A percentile compares a stretch with the other conserved stretches of the same genome.
Conservation (phyloP, 2,888 invertebrate genomes). For the Dolichopus griseipennis region DNA sequence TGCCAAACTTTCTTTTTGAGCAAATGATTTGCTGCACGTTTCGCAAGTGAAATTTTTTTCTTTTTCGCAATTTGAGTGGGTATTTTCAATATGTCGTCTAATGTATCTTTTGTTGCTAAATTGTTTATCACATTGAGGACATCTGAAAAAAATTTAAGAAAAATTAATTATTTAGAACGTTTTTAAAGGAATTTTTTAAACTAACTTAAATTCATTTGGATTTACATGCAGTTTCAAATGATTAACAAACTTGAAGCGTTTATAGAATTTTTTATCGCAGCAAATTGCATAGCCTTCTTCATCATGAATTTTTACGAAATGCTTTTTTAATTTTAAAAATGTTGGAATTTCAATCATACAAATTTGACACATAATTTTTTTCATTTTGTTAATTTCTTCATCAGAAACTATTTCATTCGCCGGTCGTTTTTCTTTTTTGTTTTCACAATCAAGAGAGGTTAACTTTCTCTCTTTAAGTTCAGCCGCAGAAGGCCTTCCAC, state of each 20-base stretch:
- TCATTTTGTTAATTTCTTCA: conserved; percentile 21
- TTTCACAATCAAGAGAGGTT: background rate
- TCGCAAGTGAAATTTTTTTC: background rate
- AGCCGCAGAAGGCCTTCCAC: no score
- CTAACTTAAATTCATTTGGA: conserved; percentile 30
- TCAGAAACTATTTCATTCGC: background rate
- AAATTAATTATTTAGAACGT: background rate
- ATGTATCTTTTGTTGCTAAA: background rate
- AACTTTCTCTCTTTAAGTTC: no score
- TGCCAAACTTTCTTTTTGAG: background rate
- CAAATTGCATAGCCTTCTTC: conserved; percentile 36
- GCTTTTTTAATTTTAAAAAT: conserved; percentile 34
- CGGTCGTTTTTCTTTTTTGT: background rate
- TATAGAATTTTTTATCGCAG: conserved; percentile 39
- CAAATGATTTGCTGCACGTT: background rate
- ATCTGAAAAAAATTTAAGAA: no score
- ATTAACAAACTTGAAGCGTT: conserved; percentile 36
- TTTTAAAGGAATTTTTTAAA: conserved; percentile 30
- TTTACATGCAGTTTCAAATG: conserved; percentile 39
- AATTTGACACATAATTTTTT: conserved; percentile 34
- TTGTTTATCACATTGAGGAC: no score
- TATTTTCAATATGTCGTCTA: background rate
- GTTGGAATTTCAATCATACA: conserved; percentile 32
- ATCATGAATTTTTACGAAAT: conserved; percentile 35
- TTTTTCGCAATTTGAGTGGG: background rate